Base-by-base conservation (phyloP, 2,113 vertebrate species). In the Loxodonta africana region DNA sequence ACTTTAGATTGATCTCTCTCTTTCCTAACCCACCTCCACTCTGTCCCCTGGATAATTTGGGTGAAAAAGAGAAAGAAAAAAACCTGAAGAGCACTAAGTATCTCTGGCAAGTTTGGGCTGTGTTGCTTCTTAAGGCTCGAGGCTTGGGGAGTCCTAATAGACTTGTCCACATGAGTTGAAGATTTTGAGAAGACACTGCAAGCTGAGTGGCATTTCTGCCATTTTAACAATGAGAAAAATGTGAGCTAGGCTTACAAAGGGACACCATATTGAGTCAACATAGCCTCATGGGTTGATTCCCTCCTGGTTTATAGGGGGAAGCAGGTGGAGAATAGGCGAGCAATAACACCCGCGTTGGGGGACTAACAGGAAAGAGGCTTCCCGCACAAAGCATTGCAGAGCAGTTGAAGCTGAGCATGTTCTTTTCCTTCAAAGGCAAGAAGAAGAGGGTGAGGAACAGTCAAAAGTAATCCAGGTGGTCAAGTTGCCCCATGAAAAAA, bases 1-100 rank as follows among this genome's bases (percentile, higher is more conserved):
- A n/a, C 92, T 80, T 28, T 91, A 89, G 97, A 97, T 82, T 95
- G 96, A 97, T 97, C 96, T 92, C 93, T 96, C 76, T 97, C 92
- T 97, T 97, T 94, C 78, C 90, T 78, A 60, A 86, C 82, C 80
- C 46, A 94, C 37, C 78, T 62, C 71, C 9, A 83, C 77, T 83
- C 76, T 46, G 83, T 71, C 77, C 90, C 41, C 67, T 74, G 95
- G 83, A 94, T 86, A 88, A 89, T 89, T 83, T 88, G 90, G 71
- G 48, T 93, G 21, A 87, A 83, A 96, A 88, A 51, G 53, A 93
- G 25, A 94, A 73, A 93, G 14, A 77, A 94, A 69, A 89, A 83
- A 37, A 33, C 46, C 48, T 94, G 83, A 84, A 95, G 65, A 96
- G 73, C 20, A 33, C 15, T 46, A 51, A 69, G 46, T 92, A 62